Evolutionary conservation across 2,797 vertebrate species (phyloP).

Genomic region (Mustela erminea): DNA sequence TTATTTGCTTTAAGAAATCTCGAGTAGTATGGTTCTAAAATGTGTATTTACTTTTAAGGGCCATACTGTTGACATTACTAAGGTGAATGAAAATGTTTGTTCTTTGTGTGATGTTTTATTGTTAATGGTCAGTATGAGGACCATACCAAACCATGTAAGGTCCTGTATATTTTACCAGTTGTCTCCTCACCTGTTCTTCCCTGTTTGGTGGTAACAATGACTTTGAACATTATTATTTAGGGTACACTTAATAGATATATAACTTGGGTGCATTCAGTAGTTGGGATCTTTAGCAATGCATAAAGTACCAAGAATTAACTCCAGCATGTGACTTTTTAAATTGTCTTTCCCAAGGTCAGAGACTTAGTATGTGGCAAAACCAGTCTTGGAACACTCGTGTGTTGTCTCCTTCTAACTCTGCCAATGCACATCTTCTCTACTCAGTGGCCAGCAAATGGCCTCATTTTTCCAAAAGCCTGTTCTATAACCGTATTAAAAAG

Average conservation of each 20-base stretch:
- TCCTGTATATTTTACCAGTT: background rate
- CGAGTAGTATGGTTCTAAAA: background rate
- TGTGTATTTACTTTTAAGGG: background rate
- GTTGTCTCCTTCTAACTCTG: background rate
- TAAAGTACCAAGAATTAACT: background rate
- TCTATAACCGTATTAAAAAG: constrained; percentile 57
- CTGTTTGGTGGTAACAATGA: background rate
- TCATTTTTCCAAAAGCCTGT: constrained; percentile 21
- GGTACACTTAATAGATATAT: background rate
- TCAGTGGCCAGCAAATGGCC: background rate
- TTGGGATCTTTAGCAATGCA: background rate
- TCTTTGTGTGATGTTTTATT: background rate
- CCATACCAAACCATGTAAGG: background rate
- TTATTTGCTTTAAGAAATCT: background rate
- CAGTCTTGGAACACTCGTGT: background rate
- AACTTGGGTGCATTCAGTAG: background rate
- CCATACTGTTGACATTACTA: background rate
- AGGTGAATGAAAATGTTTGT: background rate
- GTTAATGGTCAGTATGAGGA: background rate
- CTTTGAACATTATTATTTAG: background rate
- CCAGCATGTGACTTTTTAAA: background rate
- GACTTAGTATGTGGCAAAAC: background rate
- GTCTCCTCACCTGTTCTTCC: background rate
- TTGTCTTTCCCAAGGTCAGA: constrained; percentile 56
- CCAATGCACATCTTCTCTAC: background rate